phyloP scores from a whole-genome alignment of 2,797 vertebrate species.

The Astyanax mexicanus region DNA sequence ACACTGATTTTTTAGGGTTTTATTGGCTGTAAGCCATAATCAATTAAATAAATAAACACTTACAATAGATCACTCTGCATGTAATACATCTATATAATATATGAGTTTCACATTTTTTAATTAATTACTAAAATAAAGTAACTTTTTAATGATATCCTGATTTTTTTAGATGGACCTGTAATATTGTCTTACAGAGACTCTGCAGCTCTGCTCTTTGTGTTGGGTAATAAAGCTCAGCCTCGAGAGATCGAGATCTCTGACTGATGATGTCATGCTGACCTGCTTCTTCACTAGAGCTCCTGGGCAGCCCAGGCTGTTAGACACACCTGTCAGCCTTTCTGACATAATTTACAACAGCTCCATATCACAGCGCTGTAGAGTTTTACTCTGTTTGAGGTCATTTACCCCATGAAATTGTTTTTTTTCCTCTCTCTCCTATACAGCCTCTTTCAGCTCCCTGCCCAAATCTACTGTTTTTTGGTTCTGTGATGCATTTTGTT shows the following conservation, averaged over 20 bases:
- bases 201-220: not conserved
- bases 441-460: not conserved
- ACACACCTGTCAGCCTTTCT: slow-evolving; percentile 10
- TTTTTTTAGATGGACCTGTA: no score
- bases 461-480: not conserved
- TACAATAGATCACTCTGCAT: no score
- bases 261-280: slow-evolving; percentile 6
- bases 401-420: not conserved
- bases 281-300: not conserved
- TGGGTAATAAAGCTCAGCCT: not conserved
- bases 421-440: not conserved
- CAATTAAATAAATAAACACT: no score
- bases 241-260: not conserved
- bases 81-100: no score
- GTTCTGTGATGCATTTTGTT: not conserved
- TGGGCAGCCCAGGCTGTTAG: not conserved
- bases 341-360: not conserved
- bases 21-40: no score
- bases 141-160: no score
- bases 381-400: not conserved
- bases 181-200: no score
- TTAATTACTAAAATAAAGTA: no score
- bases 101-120: no score
- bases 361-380: no score
- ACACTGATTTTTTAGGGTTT: no score